Base-by-base conservation (phyloP, 2,113 vertebrate species). In the Corythaixoides concolor region DNA sequence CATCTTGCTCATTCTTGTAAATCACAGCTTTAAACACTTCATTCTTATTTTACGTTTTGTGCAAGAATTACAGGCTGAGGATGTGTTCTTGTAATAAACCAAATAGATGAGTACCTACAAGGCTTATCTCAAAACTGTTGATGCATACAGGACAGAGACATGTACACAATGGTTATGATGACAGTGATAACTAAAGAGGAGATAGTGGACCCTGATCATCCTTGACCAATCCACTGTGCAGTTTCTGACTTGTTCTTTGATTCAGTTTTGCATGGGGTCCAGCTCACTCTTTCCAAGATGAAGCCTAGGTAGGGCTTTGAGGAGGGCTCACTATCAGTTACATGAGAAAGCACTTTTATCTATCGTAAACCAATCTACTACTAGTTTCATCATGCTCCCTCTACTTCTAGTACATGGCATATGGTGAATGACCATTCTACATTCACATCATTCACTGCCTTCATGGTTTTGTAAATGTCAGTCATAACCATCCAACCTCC, bases 11-110 rank as follows among this genome's bases (percentile, higher is more conserved):
- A 76, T 63, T 83, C 75, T 86, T 80, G 63, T 88, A 95, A 92
- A 92, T 93, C 83, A 55, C 63, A 55, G 45, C 50, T 96, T 55
- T 88, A 88, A 58, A 50, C 74, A 22, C 27, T 50, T 70, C 72
- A 70, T 86, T 79, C 72, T 76, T 81, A 33, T 81, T 91, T 90
- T 77, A n/a, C 43, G 68, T 95, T 79, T 62, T 73, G 39, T 73
- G 28, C 45, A 80, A 80, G 55, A 94, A 92, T 94, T 92, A 47
- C 50, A 88, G 59, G 26, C 33, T 86, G 63, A 64, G 22, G 30
- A 85, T 53, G 3, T 67, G 21, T 66, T 93, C 63, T n/a, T 86
- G n/a, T 67, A 85, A 37, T 45, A 83, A 86, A 45, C 5, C 37
- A 88, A 73, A 69, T 6, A 84, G 20, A 41, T 10, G 11, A 80